Percentiles rank a stretch among this genome's conserved stretches.
phyloP scores from a whole-genome alignment of 1,140 invertebrate genomes.

The Thaumetopoea pityocampa region DNA sequence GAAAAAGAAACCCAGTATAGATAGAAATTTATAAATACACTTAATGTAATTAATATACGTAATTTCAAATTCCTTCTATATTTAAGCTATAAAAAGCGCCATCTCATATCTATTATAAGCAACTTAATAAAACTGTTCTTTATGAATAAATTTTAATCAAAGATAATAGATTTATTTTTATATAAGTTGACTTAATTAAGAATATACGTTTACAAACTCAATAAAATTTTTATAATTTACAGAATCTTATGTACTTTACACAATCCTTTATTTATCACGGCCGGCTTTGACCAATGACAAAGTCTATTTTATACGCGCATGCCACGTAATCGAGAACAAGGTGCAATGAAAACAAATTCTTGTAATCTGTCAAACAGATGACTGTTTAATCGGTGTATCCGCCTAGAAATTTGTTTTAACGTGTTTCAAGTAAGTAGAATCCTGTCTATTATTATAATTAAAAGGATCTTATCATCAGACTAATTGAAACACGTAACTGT shows the following conservation, averaged over 20 bases:
- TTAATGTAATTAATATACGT: too few relatives aligned
- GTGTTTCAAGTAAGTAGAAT: slow-evolving; percentile 57
- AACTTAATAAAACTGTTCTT: not conserved
- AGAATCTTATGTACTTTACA: too few relatives aligned
- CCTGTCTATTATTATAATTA: slow-evolving; percentile 10
- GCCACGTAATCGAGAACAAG: slow-evolving; percentile 25
- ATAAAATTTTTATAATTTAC: too few relatives aligned
- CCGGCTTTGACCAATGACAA: slow-evolving; percentile 2
- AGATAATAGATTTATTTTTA: too few relatives aligned
- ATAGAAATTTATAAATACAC: too few relatives aligned
- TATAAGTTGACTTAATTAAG: too few relatives aligned
- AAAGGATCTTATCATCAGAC: too few relatives aligned
- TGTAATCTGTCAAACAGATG: slow-evolving; percentile 63
- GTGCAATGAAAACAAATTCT: slow-evolving; percentile 52
- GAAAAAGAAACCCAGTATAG: too few relatives aligned
- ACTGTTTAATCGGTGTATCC: slow-evolving; percentile 61
- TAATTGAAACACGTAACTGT: slow-evolving; percentile 1
- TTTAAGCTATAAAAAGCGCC: slow-evolving; percentile 1
- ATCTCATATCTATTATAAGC: not conserved
- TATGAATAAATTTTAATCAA: too few relatives aligned
- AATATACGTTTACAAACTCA: too few relatives aligned
- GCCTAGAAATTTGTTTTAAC: slow-evolving; percentile 50
- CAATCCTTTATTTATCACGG: too few relatives aligned
- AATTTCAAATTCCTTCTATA: too few relatives aligned
- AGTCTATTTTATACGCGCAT: not conserved